These are phyloP conservation scores for Neolamprologus sp. DNA, from an alignment of 2,113 vertebrate genomes.

Conservation along the genomic window DNA sequence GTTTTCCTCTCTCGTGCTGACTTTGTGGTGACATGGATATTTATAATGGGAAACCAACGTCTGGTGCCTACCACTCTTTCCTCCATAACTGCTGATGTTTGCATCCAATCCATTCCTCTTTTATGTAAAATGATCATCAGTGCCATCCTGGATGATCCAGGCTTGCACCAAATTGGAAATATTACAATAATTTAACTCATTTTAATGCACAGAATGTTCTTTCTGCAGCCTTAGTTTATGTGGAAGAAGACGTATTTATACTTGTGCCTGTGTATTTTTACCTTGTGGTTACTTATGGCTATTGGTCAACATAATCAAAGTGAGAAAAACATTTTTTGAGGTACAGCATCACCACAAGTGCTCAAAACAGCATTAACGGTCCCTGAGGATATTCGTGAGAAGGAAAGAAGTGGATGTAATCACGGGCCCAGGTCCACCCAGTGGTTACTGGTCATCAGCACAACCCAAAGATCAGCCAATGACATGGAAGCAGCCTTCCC, in stretches of 20 bases:
- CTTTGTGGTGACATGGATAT: constrained; percentile 53
- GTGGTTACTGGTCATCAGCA: constrained; percentile 11
- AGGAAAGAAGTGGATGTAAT: neutral
- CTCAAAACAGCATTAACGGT: constrained; percentile 29
- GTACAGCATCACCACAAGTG: neutral
- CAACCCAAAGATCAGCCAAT: constrained; percentile 16
- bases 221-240: neutral
- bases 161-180: neutral
- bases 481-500: neutral
- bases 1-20: constrained; percentile 30
- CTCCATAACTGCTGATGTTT: constrained; percentile 52
- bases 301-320: constrained; percentile 19
- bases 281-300: neutral
- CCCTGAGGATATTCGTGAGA: neutral
- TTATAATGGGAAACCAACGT: constrained; percentile 60
- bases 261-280: constrained; percentile 23
- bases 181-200: neutral
- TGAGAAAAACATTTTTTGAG: constrained; percentile 13
- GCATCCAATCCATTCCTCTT: constrained; percentile 24
- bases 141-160: constrained; percentile 3
- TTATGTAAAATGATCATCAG: constrained; percentile 54
- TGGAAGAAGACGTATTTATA: neutral
- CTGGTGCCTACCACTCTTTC: constrained; percentile 49
- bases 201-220: neutral
- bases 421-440: neutral